Conservation (phyloP, 2,888 invertebrate species). For the Adelphocoris suturalis region DNA sequence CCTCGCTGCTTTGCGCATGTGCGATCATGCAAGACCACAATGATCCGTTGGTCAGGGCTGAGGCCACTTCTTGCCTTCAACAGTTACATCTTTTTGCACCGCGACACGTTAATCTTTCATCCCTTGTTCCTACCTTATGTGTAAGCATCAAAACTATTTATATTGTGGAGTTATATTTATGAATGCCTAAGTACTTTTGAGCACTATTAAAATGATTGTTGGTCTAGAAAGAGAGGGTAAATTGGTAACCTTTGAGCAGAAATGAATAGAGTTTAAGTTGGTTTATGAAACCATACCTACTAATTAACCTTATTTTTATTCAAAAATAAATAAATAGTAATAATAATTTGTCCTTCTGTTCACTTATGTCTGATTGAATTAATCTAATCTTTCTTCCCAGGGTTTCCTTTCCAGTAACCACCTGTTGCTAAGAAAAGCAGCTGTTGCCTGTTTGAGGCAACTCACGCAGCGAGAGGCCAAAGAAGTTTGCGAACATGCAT, state of each 20-base stretch:
- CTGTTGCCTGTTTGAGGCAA: conserved; percentile 96
- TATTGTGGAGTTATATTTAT: neutral
- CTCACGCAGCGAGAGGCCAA: conserved; percentile 96
- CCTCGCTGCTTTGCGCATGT: conserved; percentile 94
- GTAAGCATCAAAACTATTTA: conserved; percentile 81
- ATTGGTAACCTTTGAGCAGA: no score
- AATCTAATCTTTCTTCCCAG: conserved; percentile 79
- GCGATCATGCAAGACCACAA: conserved; percentile 94
- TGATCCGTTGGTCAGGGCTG: conserved; percentile 91
- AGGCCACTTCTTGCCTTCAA: conserved; percentile 97
- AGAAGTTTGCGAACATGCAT: conserved; percentile 95
- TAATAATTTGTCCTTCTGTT: conserved; percentile 61
- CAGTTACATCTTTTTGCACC: conserved; percentile 99
- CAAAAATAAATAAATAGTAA: no score
- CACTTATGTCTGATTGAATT: neutral
- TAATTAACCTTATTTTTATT: no score
- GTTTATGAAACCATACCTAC: no score
- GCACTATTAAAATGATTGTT: no score
- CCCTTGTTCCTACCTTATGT: conserved; percentile 94
- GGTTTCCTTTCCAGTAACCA: conserved; percentile 93
- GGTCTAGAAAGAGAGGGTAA: no score
- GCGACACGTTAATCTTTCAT: conserved; percentile 93
- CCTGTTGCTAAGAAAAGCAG: conserved; percentile 93
- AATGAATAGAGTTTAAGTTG: no score
- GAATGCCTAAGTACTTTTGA: no score